These are phyloP conservation scores for Oxytorus armatus DNA, from an alignment of 2,888 invertebrate genomes.

Conservation along the genomic window DNA sequence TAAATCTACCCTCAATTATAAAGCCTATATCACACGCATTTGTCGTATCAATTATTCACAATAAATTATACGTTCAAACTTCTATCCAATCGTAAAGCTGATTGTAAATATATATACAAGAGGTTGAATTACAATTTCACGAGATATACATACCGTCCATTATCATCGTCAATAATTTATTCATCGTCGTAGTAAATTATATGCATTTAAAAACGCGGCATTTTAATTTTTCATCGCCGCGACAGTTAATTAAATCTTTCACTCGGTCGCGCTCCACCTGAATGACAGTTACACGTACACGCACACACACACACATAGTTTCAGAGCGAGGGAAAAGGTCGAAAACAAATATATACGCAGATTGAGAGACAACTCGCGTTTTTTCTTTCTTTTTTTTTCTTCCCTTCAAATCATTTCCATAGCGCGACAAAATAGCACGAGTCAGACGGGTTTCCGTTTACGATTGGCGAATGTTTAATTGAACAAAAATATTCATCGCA, in stretches of 20 bases:
- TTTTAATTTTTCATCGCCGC: constrained; percentile 30
- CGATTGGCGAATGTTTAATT: constrained; percentile 30
- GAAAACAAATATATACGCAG: neutral
- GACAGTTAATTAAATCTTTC: constrained; percentile 53
- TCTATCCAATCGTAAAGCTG: constrained; percentile 59
- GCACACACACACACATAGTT: neutral
- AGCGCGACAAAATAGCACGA: neutral
- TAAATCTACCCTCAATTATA: constrained; percentile 50
- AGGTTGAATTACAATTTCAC: constrained; percentile 43
- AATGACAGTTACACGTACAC: neutral
- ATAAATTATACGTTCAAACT: constrained; percentile 54
- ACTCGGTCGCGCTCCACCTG: constrained; percentile 32
- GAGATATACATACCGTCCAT: constrained; percentile 37
- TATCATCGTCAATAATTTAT: constrained; percentile 28
- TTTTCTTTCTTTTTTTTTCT: neutral
- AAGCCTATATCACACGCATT: constrained; percentile 55
- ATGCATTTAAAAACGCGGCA: neutral
- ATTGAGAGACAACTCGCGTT: neutral
- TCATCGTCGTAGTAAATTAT: constrained; percentile 35
- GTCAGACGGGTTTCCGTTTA: neutral
- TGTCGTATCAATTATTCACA: constrained; percentile 68
- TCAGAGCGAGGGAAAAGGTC: neutral
- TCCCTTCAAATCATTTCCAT: constrained; percentile 2
- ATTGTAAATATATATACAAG: constrained; percentile 30
- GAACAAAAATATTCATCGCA: constrained; percentile 44